Evolutionary conservation across 2,113 vertebrate species (phyloP).

Genomic region (human (Homo sapiens)): GRCh38 chr4:166110001-166110500

Average conservation of each 20-base stretch:
- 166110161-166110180: not conserved
- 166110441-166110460: not conserved
- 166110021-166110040: not conserved
- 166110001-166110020: not conserved
- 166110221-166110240: not conserved
- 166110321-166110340: not conserved
- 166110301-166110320: not conserved
- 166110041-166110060: not conserved
- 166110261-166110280: not conserved
- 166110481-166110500: not conserved
- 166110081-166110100: not conserved
- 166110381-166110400: not conserved
- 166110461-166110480: not conserved
- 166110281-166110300: not conserved
- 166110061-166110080: not conserved
- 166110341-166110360: too few species aligned
- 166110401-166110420: not conserved
- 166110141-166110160: not conserved
- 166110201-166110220: not conserved
- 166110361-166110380: not conserved
- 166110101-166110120: not conserved
- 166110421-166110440: not conserved
- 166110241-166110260: not conserved
- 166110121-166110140: not conserved
- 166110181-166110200: not conserved